phyloP scores from a whole-genome alignment of 92 coral and sea anemone species.

The Epizoanthus ramosus region DNA sequence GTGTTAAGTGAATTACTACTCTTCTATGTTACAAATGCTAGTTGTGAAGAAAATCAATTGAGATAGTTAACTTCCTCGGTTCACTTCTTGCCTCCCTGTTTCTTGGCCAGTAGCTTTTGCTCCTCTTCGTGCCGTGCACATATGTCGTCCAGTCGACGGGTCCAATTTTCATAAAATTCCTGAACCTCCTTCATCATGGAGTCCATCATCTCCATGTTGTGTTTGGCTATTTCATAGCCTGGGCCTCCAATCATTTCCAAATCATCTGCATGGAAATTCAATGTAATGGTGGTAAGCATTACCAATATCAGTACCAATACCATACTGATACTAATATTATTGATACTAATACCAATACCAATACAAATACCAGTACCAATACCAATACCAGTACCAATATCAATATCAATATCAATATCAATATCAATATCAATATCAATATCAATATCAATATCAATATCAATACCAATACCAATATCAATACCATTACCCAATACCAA shows the following conservation, averaged over 20 bases:
- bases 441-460: too few relatives aligned
- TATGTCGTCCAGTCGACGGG: constrained; percentile 80
- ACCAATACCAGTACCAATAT: too few relatives aligned
- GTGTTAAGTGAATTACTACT: too few relatives aligned
- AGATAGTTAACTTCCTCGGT: neutral
- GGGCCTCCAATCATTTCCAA: constrained; percentile 89
- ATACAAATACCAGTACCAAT: too few relatives aligned
- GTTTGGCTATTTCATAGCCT: constrained; percentile 87
- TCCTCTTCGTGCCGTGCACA: constrained; percentile 81
- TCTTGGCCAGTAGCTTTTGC: constrained; percentile 65
- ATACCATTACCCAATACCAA: too few relatives aligned
- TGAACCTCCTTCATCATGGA: constrained; percentile 88
- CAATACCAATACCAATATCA: too few relatives aligned
- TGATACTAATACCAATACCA: too few relatives aligned
- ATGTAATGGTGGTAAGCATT: neutral
- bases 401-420: too few relatives aligned
- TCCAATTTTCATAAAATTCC: constrained; percentile 90
- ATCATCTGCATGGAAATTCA: constrained; percentile 66
- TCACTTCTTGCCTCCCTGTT: constrained; percentile 46
- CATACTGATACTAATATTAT: neutral
- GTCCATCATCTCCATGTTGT: constrained; percentile 89
- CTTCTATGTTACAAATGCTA: too few relatives aligned
- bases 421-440: too few relatives aligned
- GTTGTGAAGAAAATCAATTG: too few relatives aligned
- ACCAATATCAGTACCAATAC: neutral